Evolutionary conservation across 92 coral and sea anemone species (phyloP).

Genomic region (Umimayanthus chanpuru): DNA sequence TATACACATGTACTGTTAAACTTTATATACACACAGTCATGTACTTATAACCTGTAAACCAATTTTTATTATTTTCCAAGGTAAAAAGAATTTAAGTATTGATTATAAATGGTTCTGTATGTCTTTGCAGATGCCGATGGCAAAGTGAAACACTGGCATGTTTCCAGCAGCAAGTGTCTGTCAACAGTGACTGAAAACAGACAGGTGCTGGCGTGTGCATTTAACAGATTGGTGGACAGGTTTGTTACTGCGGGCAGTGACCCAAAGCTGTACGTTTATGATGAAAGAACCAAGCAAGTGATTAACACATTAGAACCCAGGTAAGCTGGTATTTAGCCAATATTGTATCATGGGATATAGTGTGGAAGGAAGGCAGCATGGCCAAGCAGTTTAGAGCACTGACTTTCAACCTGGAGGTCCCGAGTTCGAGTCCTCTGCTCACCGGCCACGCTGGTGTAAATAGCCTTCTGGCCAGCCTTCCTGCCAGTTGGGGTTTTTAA

Average conservation of each 20-base stretch:
- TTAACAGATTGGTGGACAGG: constrained; percentile 73
- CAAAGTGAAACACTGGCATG: constrained; percentile 90
- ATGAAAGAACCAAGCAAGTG: constrained; percentile 84
- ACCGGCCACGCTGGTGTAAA: too few relatives aligned
- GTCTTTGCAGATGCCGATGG: constrained; percentile 86
- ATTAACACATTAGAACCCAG: constrained; percentile 84
- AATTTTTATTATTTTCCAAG: background rate
- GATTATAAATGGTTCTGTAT: background rate
- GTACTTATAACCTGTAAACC: too few relatives aligned
- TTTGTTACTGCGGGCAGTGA: constrained; percentile 94
- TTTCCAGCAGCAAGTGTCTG: constrained; percentile 77
- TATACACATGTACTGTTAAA: too few relatives aligned
- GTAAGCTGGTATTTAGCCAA: constrained; percentile 12
- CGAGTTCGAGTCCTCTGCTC: too few relatives aligned
- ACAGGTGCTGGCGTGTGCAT: constrained; percentile 91
- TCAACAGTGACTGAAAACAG: constrained; percentile 74
- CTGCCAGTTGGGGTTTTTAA: too few relatives aligned
- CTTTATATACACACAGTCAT: too few relatives aligned
- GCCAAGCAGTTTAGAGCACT: too few relatives aligned
- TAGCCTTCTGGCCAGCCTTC: too few relatives aligned
- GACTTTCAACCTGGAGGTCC: too few relatives aligned
- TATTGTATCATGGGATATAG: too few relatives aligned
- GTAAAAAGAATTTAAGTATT: background rate
- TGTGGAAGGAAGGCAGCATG: too few relatives aligned
- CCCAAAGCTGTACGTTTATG: constrained; percentile 82